Conservation (phyloP, 2,113 vertebrate genomes). For the Cebus imitator region DNA sequence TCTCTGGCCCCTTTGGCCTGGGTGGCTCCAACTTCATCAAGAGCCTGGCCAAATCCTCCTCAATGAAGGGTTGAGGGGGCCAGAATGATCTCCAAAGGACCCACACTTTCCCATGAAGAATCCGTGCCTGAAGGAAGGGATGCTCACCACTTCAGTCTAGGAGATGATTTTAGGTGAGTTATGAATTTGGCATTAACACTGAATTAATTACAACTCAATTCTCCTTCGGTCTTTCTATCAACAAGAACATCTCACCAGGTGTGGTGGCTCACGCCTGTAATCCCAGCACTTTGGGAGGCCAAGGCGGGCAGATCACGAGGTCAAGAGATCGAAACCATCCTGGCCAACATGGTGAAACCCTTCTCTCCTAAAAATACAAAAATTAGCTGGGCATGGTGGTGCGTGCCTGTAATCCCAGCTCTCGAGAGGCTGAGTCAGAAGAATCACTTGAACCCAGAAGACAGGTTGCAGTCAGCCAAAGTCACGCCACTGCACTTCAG, state of each 20-base stretch:
- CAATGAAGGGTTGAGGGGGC: background rate
- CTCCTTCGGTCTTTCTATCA: background rate
- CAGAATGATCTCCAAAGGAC: background rate
- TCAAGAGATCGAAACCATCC: too few species aligned
- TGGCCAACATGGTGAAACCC: too few species aligned
- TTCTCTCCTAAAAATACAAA: too few species aligned
- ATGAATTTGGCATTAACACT: background rate
- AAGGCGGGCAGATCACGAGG: too few species aligned
- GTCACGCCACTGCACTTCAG: too few species aligned
- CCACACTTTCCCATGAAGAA: background rate
- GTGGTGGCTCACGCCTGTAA: too few species aligned
- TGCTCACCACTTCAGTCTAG: fast-evolving
- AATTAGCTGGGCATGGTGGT: too few species aligned
- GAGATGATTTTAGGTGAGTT: background rate
- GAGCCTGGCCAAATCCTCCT: background rate
- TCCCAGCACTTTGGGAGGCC: too few species aligned
- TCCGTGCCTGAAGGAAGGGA: background rate
- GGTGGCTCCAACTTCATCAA: background rate
- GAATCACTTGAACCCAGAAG: too few species aligned
- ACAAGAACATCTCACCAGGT: background rate
- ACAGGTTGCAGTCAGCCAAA: too few species aligned
- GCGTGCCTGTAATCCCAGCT: too few species aligned
- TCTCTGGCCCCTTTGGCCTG: background rate
- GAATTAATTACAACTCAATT: background rate
- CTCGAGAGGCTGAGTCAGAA: too few species aligned